phyloP scores from a whole-genome alignment of 2,888 invertebrate genomes.

The Zele albiditarsus region DNA sequence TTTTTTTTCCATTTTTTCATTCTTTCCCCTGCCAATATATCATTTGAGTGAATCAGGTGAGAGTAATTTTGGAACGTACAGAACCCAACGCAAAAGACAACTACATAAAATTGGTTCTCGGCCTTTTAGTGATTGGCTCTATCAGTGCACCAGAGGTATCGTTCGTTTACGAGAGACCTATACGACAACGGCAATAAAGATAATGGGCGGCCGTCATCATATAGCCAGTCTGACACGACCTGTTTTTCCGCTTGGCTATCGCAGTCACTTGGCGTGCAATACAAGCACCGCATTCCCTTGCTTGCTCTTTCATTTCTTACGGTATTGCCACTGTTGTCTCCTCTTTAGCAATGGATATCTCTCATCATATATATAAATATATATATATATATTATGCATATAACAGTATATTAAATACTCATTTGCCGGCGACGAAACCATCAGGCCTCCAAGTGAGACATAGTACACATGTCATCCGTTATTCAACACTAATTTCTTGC shows the following conservation, averaged over 20 bases:
- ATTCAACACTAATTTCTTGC: constrained; percentile 38
- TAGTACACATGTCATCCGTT: constrained; percentile 13
- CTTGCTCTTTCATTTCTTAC: constrained; percentile 14
- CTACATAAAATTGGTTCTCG: constrained; percentile 11
- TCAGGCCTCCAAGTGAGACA: constrained; percentile 21
- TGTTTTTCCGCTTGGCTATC: constrained; percentile 27
- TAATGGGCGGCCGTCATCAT: constrained; percentile 23
- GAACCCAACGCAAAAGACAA: background rate
- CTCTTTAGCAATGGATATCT: background rate
- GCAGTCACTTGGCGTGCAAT: constrained; percentile 1
- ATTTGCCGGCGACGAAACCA: constrained; percentile 28
- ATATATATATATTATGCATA: background rate
- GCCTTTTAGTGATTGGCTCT: constrained; percentile 11
- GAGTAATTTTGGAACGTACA: background rate
- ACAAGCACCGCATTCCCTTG: constrained; percentile 4
- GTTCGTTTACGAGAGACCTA: constrained; percentile 7
- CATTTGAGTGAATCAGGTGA: background rate
- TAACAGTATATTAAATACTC: constrained; percentile 10
- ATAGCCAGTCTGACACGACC: constrained; percentile 5
- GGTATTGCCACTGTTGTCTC: too few species aligned
- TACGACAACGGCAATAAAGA: constrained; percentile 28
- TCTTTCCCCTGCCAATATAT: background rate
- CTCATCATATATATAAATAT: background rate
- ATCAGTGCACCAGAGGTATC: background rate
- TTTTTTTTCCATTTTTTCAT: background rate